Evolutionary conservation across 2,113 vertebrate genomes (phyloP).

Genomic region (Limnothrissa miodon): DNA sequence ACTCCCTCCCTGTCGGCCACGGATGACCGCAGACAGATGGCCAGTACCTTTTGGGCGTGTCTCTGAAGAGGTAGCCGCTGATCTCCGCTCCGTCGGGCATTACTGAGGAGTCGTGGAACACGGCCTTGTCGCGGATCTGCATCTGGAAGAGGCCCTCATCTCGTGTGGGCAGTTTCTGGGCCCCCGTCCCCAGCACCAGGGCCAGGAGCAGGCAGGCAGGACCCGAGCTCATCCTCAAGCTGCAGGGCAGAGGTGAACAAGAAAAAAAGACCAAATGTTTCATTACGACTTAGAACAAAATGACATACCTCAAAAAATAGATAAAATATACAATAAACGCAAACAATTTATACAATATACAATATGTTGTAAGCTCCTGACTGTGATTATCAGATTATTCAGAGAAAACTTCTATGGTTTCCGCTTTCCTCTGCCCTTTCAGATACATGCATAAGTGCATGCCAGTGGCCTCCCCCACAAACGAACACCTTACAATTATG

Average conservation of each 20-base stretch:
- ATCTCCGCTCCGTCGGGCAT: constrained; percentile 96
- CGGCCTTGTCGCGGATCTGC: constrained; percentile 90
- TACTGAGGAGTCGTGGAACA: constrained; percentile 90
- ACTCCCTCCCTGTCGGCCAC: background rate
- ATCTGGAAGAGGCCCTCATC: constrained; percentile 97
- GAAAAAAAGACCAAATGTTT: background rate
- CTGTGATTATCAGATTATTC: background rate
- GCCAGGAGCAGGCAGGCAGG: constrained; percentile 57
- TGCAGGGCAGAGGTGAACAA: constrained; percentile 53
- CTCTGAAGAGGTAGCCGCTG: constrained; percentile 92
- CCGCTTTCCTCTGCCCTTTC: background rate
- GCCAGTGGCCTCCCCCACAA: constrained; percentile 2
- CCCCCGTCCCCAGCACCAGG: constrained; percentile 65
- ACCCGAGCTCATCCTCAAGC: constrained; percentile 79
- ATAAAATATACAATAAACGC: too few species aligned
- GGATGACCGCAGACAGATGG: constrained; percentile 3
- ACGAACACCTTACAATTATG: constrained; percentile 11
- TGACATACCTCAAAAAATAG: too few species aligned
- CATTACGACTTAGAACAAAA: background rate
- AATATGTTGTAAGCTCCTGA: background rate
- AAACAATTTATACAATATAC: too few species aligned
- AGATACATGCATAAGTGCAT: background rate
- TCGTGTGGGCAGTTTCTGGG: constrained; percentile 93
- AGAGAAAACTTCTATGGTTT: background rate
- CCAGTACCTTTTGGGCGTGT: constrained; percentile 90